Conservation (phyloP, 92 coral and sea anemone genomes). For the Virgularia gustaviana region DNA sequence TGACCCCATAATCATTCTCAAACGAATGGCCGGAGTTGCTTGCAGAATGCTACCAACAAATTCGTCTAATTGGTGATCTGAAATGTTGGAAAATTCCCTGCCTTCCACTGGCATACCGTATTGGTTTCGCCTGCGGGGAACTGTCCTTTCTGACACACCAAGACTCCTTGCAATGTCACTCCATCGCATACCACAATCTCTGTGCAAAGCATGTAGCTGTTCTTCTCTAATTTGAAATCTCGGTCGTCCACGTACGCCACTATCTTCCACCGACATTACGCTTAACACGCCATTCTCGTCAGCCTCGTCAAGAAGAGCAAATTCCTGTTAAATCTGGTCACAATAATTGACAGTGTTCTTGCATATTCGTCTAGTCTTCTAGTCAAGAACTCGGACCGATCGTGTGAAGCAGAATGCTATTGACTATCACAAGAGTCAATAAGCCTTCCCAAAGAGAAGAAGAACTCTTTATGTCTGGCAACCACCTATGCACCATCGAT, state of each 20-base stretch:
- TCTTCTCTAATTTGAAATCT: not conserved
- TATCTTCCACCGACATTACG: not conserved
- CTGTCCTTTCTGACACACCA: constrained; percentile 21
- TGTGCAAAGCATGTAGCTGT: not conserved
- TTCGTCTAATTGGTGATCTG: not conserved
- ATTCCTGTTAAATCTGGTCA: not conserved
- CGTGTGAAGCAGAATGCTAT: not conserved
- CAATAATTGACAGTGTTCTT: not conserved
- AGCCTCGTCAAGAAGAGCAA: not conserved
- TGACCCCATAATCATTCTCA: constrained; percentile 18
- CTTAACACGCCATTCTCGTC: not conserved
- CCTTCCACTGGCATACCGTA: constrained; percentile 12
- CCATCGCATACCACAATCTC: not conserved
- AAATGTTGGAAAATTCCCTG: not conserved
- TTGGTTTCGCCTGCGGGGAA: constrained; percentile 16
- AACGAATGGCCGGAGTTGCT: constrained; percentile 4
- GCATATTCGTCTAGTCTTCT: constrained; percentile 14
- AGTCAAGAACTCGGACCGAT: not conserved
- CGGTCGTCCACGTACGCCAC: constrained; percentile 2
- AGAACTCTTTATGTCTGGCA: not conserved
- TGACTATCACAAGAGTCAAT: not conserved
- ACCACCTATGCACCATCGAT: too few species aligned
- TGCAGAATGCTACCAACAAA: not conserved
- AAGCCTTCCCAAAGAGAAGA: constrained; percentile 8
- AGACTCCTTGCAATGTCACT: constrained; percentile 6